Percentiles rank a stretch among this genome's conserved stretches.
Conservation (phyloP, 2,113 vertebrate species). For the Oreocharis arfaki region DNA sequence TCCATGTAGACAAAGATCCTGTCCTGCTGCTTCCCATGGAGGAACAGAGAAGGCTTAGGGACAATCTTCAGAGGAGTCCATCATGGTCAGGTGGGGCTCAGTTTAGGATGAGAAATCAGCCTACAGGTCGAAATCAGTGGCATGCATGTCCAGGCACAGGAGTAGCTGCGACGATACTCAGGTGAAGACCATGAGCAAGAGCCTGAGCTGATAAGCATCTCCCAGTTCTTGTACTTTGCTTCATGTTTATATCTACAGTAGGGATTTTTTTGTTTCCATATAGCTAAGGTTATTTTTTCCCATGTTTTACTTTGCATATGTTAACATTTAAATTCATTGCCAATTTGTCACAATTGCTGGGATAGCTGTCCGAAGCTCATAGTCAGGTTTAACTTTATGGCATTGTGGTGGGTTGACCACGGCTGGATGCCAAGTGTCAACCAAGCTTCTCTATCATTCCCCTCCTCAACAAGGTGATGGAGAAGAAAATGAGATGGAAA, state of each 20-base stretch:
- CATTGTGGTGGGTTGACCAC: neutral
- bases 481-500: neutral
- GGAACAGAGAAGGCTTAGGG: neutral
- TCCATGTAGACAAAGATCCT: neutral
- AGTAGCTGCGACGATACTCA: neutral
- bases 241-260: neutral
- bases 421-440: neutral
- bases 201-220: neutral
- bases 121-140: neutral
- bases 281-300: neutral
- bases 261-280: neutral
- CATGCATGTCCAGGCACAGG: neutral
- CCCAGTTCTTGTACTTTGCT: neutral
- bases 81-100: neutral
- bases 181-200: neutral
- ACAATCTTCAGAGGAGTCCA: neutral
- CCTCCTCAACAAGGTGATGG: neutral
- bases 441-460: neutral
- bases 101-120: neutral
- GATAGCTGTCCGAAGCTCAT: neutral
- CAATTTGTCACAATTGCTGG: neutral
- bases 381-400: neutral
- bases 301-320: neutral
- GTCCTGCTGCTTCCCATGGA: rapidly evolving
- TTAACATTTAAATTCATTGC: neutral